phyloP scores from a whole-genome alignment of 2,888 invertebrate genomes.

The Xylocampa areola region DNA sequence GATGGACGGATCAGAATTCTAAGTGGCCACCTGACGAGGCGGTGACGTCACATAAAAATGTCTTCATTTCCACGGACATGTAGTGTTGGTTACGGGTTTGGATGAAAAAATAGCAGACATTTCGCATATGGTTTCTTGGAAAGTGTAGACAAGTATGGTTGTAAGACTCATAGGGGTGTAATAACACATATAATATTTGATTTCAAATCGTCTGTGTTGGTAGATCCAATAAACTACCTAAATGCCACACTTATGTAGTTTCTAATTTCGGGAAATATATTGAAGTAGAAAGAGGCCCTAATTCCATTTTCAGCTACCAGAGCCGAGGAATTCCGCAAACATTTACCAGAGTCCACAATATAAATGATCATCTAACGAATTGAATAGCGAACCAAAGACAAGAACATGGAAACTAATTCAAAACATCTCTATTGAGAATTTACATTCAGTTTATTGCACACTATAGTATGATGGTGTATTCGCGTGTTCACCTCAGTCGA shows the following conservation, averaged over 20 bases:
- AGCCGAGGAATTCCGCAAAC: slow-evolving; percentile 27
- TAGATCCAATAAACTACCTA: not conserved
- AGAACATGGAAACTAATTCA: slow-evolving; percentile 48
- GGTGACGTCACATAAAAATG: slow-evolving; percentile 58
- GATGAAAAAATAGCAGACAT: slow-evolving; percentile 16
- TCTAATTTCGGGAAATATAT: slow-evolving; percentile 4
- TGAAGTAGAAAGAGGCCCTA: slow-evolving; percentile 18
- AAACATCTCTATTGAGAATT: slow-evolving; percentile 71
- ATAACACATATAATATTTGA: slow-evolving; percentile 1
- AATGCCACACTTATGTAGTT: not conserved
- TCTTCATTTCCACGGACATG: slow-evolving; percentile 54
- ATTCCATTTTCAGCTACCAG: slow-evolving; percentile 16
- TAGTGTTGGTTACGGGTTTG: slow-evolving; percentile 27
- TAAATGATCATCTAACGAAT: slow-evolving; percentile 34
- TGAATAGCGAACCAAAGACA: slow-evolving; percentile 25
- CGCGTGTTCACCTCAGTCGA: slow-evolving; percentile 77
- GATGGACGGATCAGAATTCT: slow-evolving; percentile 81
- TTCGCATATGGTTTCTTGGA: slow-evolving; percentile 27
- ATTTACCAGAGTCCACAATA: slow-evolving; percentile 28
- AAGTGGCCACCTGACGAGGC: slow-evolving; percentile 69
- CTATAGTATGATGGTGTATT: slow-evolving; percentile 75
- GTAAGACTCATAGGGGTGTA: slow-evolving; percentile 34
- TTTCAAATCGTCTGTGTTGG: not conserved
- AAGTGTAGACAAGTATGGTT: slow-evolving; percentile 17
- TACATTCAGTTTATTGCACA: slow-evolving; percentile 65